Evolutionary conservation across 2,888 invertebrate species (phyloP), one percentile per base, ranked within the genome.

Genomic region (Trisateles emortualis): DNA sequence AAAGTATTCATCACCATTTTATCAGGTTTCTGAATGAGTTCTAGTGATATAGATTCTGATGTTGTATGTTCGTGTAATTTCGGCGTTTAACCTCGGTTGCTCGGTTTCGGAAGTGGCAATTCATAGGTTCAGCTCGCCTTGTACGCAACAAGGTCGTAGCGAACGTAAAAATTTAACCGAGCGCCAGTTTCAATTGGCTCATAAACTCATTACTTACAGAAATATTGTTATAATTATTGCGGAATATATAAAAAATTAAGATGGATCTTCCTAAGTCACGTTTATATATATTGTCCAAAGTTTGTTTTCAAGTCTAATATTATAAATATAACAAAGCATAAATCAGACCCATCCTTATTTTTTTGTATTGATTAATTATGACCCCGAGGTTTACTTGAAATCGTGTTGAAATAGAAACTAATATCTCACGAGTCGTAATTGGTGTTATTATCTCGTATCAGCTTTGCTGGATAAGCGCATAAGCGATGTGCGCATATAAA

Each of bases 61-160:
- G n/a, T 40, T 52, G 19, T 36, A 17, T 17, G 19, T 48, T 26
- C 16, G n/a, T n/a, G n/a, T 43, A 49, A 29, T 49, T 26, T 57
- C 54, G 59, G 50, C 52, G 55, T 59, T 38, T 55, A 84, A 64
- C 87, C 87, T 87, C 77, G 83, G 68, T 67, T 58, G 71, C 55
- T 71, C 64, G 62, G 65, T 77, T 86, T 87, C 81, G 86, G 87
- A 87, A 87, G 81, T 87, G 69, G 74, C 81, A 85, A 84, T 86
- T 84, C 77, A 78, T 78, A 76, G 74, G 76, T 77, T 76, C 56
- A 74, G 64, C 66, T 79, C 72, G 76, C 79, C 74, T 79, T 81
- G 78, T 72, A 61, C 61, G 58, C 65, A 56, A 65, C 84, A 84
- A 88, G 87, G 88, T 81, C 82, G 71, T 59, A 53, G 56, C 49